A percentile compares a stretch with the other conserved stretches of the same genome.
Conservation (phyloP, 2,888 invertebrate species). For the Cryptus armator region DNA sequence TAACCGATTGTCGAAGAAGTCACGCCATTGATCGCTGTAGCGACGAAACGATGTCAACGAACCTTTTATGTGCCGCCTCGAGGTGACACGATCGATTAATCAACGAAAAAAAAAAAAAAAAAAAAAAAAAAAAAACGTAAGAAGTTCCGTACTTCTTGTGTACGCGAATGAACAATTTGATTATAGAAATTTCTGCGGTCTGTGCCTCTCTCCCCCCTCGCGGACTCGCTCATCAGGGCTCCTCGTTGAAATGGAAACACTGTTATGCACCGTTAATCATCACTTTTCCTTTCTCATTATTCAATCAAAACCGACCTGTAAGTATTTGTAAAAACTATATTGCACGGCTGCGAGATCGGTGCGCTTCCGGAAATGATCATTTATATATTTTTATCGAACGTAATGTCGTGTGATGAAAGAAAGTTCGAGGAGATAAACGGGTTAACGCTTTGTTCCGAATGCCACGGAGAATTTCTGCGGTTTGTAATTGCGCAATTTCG, state of each 20-base stretch:
- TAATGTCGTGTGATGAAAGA: conserved; percentile 20
- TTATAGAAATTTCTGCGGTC: conserved; percentile 55
- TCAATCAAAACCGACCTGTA: conserved; percentile 32
- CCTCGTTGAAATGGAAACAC: conserved; percentile 34
- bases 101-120: too few species aligned
- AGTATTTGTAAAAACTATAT: conserved; percentile 20
- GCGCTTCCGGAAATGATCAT: conserved; percentile 17
- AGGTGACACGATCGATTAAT: conserved; percentile 58
- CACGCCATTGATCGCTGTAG: conserved; percentile 49
- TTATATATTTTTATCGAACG: neutral
- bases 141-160: conserved; percentile 43
- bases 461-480: neutral
- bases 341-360: neutral
- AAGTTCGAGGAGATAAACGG: neutral
- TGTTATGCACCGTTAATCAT: conserved; percentile 54
- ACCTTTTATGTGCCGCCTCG: conserved; percentile 2
- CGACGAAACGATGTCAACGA: conserved; percentile 40
- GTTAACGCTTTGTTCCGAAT: conserved; percentile 55
- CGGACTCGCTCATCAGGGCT: neutral
- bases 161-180: conserved; percentile 12
- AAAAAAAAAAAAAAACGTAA: neutral
- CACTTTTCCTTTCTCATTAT: conserved; percentile 48
- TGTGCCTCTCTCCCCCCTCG: neutral
- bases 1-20: conserved; percentile 39
- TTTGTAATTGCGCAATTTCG: conserved; percentile 44